These are phyloP conservation scores for Drosophila monieri DNA, from an alignment of 2,888 invertebrate species.

Conservation along the genomic window DNA sequence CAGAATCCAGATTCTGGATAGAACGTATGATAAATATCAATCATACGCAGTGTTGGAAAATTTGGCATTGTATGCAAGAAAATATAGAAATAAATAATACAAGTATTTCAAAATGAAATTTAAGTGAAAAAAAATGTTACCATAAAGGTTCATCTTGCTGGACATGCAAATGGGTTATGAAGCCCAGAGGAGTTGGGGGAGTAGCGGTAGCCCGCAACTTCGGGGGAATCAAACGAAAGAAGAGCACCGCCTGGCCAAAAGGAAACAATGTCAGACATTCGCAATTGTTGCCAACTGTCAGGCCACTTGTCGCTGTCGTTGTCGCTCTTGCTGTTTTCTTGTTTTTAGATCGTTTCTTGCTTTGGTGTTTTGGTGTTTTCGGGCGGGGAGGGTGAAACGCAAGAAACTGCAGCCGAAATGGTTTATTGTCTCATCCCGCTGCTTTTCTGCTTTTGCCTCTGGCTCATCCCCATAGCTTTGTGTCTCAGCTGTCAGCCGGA, in stretches of 20 bases:
- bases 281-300: constrained; percentile 64
- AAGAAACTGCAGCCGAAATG: constrained; percentile 39
- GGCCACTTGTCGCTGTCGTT: constrained; percentile 58
- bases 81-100: not conserved
- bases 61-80: not conserved
- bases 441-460: constrained; percentile 33
- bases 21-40: not conserved
- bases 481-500: constrained; percentile 58
- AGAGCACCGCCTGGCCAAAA: constrained; percentile 25
- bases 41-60: not conserved
- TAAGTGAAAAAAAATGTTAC: not conserved
- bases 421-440: constrained; percentile 52
- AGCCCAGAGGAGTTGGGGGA: constrained; percentile 5
- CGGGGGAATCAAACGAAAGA: constrained; percentile 23
- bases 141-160: constrained; percentile 6
- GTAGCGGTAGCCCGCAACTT: not conserved
- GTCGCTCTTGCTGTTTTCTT: constrained; percentile 30
- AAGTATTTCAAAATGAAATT: too few relatives aligned
- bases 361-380: constrained; percentile 17
- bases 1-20: too few relatives aligned
- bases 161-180: constrained; percentile 39
- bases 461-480: constrained; percentile 43
- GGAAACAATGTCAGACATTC: constrained; percentile 55
- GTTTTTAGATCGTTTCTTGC: constrained; percentile 23
- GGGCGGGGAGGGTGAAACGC: constrained; percentile 8